A percentile compares a stretch with the other conserved stretches of the same genome.
These are phyloP conservation scores for Thereva nobilitata DNA, from an alignment of 2,888 invertebrate genomes.

Conservation along the genomic window DNA sequence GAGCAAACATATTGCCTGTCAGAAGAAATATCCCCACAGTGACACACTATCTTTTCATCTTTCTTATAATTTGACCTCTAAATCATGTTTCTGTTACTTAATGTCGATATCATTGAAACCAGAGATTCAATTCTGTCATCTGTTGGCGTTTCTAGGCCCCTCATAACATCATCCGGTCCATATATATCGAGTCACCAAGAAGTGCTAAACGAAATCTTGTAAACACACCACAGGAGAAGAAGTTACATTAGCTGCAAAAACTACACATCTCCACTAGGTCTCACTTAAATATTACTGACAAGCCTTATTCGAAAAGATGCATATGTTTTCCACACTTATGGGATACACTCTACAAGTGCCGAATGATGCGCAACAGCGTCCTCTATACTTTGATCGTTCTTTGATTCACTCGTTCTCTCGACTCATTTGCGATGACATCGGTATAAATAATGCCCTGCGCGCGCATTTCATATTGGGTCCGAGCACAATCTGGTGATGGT, in stretches of 20 bases:
- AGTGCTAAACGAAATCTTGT: conserved; percentile 16
- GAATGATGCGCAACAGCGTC: conserved; percentile 16
- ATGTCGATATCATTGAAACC: conserved; percentile 31
- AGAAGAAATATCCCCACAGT: too few relatives aligned
- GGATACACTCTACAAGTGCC: conserved; percentile 15
- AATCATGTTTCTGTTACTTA: conserved; percentile 21
- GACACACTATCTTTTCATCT: too few relatives aligned
- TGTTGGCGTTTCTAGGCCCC: conserved; percentile 24
- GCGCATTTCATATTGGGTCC: conserved; percentile 17
- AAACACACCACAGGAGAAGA: conserved; percentile 13
- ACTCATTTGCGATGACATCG: conserved; percentile 29
- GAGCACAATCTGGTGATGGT: not conserved
- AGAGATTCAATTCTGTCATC: conserved; percentile 30
- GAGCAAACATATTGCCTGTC: too few relatives aligned
- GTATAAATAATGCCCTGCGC: conserved; percentile 25
- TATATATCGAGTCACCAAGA: conserved; percentile 18
- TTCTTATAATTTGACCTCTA: conserved; percentile 23
- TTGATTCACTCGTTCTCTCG: conserved; percentile 19
- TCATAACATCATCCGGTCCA: conserved; percentile 31
- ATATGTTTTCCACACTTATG: conserved; percentile 26
- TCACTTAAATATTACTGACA: not conserved
- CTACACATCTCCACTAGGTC: conserved; percentile 20
- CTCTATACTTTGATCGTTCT: conserved; percentile 23
- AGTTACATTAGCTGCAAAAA: conserved; percentile 20
- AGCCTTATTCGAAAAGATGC: not conserved